Base-by-base conservation (phyloP, 1,140 invertebrate species). In the Macrobrachium rosenbergii region DNA sequence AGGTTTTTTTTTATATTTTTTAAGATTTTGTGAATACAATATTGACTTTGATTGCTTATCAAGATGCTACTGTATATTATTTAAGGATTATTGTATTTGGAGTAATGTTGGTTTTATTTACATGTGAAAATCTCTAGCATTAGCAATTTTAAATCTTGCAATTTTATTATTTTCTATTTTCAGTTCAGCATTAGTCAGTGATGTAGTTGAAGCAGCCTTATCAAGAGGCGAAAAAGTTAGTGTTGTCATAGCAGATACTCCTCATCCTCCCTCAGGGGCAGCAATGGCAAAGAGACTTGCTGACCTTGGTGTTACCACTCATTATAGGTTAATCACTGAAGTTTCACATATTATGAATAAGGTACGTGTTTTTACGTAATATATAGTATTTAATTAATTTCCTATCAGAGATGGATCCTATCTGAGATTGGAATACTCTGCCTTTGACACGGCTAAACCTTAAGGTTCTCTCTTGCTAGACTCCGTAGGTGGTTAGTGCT, bases 191-290 rank as follows among this genome's bases (percentile, higher is more conserved):
- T 72, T 88, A 64, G 77, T 88, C 23, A 59, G 63, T 73, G 82
- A 88, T 8, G 79, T 83, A 64, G 77, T 88, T 14, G 78, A 83
- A 63, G 82, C 81, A 21, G 87, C 73, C 43, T 60, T 21, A 16
- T 75, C 80, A 19, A 58, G 8, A 6, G 76, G 67, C 2, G 19
- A 63, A 23, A 80, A 76, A 8, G 76, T 88, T 45, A 83, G 76
- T 63, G 82, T 88, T 45, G 87, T 88, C n/a, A 82, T 88, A 37
- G 87, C 77, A n/a, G 87, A 88, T 64, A 75, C 76, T 52, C 82
- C 87, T 45, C 37, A 80, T 58, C 77, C 82, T 43, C n/a, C 81
- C 5, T 84, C 87, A 19, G 87, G 87, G n/a, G 58, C 60, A 28
- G 59, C 78, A 28, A 81, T 84, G 75, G 82, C 81, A 2, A 64